Percentiles rank a stretch among this genome's conserved stretches.
These are phyloP conservation scores for Sisor rabdophorus DNA, from an alignment of 2,113 vertebrate genomes.

Conservation along the genomic window DNA sequence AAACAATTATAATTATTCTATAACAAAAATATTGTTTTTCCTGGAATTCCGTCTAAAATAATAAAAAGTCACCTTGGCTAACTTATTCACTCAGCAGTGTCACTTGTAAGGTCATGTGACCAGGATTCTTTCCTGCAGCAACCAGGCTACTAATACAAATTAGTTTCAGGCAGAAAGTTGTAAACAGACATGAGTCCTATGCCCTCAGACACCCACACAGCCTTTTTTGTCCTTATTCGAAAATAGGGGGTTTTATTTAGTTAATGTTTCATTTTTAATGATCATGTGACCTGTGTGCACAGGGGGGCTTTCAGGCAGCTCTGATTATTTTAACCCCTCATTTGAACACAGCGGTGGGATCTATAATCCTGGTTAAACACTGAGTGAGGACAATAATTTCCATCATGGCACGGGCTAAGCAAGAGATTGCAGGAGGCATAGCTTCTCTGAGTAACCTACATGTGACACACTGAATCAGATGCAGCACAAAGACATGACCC, in stretches of 20 bases:
- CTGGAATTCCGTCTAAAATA: not conserved
- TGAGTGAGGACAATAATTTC: conserved; percentile 31
- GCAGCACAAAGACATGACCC: conserved; percentile 55
- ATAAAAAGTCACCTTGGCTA: too few species aligned
- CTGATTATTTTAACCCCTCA: conserved; percentile 67
- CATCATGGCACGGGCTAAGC: conserved; percentile 39
- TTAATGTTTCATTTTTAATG: conserved; percentile 15
- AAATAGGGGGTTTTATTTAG: conserved; percentile 51
- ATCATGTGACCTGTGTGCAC: conserved; percentile 53
- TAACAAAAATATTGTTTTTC: too few species aligned
- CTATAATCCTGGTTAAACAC: conserved; percentile 62
- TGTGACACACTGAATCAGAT: conserved; percentile 83
- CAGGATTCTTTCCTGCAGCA: not conserved
- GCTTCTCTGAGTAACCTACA: conserved; percentile 82
- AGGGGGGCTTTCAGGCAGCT: conserved; percentile 46
- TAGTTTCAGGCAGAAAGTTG: not conserved
- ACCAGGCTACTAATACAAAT: not conserved
- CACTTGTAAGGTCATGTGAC: conserved; percentile 15
- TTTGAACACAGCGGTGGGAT: conserved; percentile 66
- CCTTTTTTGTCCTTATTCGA: conserved; percentile 47
- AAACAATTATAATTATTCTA: too few species aligned
- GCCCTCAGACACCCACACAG: not conserved
- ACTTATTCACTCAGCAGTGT: conserved; percentile 14
- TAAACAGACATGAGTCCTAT: conserved; percentile 15
- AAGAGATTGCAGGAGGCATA: conserved; percentile 67